Base-by-base conservation (phyloP, 1,140 invertebrate species). In the Battus philenor region DNA sequence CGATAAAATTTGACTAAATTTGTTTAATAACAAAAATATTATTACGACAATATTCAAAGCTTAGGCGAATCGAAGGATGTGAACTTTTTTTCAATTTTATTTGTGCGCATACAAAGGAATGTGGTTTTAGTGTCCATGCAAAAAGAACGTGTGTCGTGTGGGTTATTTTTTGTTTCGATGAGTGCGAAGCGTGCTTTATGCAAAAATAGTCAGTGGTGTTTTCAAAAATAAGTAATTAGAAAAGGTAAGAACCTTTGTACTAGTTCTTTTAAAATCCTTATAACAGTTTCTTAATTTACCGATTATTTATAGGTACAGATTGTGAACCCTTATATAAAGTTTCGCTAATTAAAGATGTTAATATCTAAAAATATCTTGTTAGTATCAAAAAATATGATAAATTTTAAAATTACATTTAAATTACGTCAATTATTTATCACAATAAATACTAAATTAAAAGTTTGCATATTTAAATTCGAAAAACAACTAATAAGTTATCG, bases 11-110 rank as follows among this genome's bases (percentile, higher is more conserved):
- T n/a, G 5, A 44, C 9, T 29, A 10, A 44, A 45, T 49, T 45
- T 27, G 26, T 59, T 59, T 32, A 6, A 12, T 29, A 50, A 55
- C 50, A 22, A 22, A 52, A 47, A 44, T 47, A 59, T 50, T 47
- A 20, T n/a, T 39, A 38, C 54, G 50, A 29, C 31, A 55, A 53
- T 29, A 54, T 39, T 13, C 30, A 44, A 63, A 62, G 52, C 60
- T 65, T 65, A 62, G 62, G 59, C 52, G 54, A 62, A 50, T 61
- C 57, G 56, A 70, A 80, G 68, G 67, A 80, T 80, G 74, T 74
- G 67, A 72, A 65, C 52, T 58, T 59, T 60, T 67, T 68, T 63
- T 59, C 58, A 48, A 50, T 43, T 45, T 44, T 38, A 41, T 48
- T 44, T 53, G 50, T 54, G 60, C 34, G 38, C 33, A 36, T 44